Evolutionary conservation across 1,140 invertebrate species (phyloP), one percentile per base, ranked within the genome.

Genomic region (Pissodes strobi): DNA sequence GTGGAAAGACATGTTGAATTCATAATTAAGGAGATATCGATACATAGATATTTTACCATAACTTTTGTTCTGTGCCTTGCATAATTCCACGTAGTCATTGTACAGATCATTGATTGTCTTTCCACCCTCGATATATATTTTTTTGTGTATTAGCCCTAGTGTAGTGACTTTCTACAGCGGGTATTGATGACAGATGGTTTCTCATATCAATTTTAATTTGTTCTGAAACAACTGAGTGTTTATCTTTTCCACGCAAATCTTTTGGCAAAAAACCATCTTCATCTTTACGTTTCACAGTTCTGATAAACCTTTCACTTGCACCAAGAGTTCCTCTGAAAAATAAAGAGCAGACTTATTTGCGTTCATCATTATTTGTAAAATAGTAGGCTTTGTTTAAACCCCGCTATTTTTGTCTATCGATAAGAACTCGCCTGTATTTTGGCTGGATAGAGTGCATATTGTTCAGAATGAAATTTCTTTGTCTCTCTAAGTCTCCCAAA

Each of bases 101-200:
- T 69, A 69, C 45, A 75, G 49, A 59, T 72, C 68, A 13, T 46
- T 64, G 9, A 71, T 43, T 38, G 60, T 66, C 67, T 70, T 70
- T 19, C 64, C 52, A 55, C 70, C 71, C 10, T 69, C 73, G 19
- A 72, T 73, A 55, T 59, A 73, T 23, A n/a, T 73, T 53, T 45
- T 58, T 67, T 23, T 69, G 34, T 34, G 66, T 69, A 23, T 69
- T 56, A 43, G 53, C 52, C 30, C 72, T 51, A 13, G 58, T 43
- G 57, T 74, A 74, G 34, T 74, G 66, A 17, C 49, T 51, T 51
- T 51, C 48, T 12, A 51, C 21, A 5, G 48, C 9, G 25, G 65
- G 59, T 12, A 60, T 60, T 12, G 43, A 46, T 30, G 43, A 27
- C 3, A 62, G 41, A 23, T 52, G 48, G 2, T 15, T 13, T 25